Evolutionary conservation across 2,888 invertebrate genomes (phyloP).

Genomic region (Aphodius sticticus): DNA sequence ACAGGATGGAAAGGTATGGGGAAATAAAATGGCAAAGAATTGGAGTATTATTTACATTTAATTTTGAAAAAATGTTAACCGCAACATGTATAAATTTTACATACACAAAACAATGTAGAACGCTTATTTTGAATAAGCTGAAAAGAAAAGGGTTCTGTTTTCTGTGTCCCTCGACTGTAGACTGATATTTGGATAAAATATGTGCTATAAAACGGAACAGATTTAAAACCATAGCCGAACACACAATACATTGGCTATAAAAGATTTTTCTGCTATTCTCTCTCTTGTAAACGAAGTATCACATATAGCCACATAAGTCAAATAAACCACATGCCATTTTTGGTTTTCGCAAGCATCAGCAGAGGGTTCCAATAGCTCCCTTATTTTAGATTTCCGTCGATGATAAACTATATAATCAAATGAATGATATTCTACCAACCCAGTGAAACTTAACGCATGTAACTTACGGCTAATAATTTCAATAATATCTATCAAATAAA

Average conservation of each 20-base stretch:
- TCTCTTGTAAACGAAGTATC: slow-evolving; percentile 9
- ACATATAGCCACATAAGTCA: slow-evolving; percentile 23
- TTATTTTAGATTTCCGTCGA: slow-evolving; percentile 12
- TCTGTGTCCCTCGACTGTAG: not conserved
- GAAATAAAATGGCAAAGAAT: not conserved
- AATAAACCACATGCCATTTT: not conserved
- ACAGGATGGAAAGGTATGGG: not conserved
- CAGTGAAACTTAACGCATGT: not conserved
- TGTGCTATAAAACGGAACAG: not conserved
- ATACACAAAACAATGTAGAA: slow-evolving; percentile 31
- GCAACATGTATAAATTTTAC: slow-evolving; percentile 35
- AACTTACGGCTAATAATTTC: slow-evolving; percentile 9
- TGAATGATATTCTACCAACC: slow-evolving; percentile 10
- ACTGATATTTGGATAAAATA: slow-evolving; percentile 1
- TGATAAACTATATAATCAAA: not conserved
- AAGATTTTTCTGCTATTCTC: not conserved
- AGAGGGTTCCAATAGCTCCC: not conserved
- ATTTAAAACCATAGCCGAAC: slow-evolving; percentile 22
- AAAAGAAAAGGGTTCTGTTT: not conserved
- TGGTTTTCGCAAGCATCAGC: not conserved
- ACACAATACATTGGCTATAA: slow-evolving; percentile 7
- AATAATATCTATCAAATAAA: slow-evolving; percentile 11
- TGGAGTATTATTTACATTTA: slow-evolving; percentile 35
- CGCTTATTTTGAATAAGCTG: not conserved
- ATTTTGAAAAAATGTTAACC: slow-evolving; percentile 36